Base-by-base conservation (phyloP, 1,140 invertebrate species). In the Chionoecetes opilio region DNA sequence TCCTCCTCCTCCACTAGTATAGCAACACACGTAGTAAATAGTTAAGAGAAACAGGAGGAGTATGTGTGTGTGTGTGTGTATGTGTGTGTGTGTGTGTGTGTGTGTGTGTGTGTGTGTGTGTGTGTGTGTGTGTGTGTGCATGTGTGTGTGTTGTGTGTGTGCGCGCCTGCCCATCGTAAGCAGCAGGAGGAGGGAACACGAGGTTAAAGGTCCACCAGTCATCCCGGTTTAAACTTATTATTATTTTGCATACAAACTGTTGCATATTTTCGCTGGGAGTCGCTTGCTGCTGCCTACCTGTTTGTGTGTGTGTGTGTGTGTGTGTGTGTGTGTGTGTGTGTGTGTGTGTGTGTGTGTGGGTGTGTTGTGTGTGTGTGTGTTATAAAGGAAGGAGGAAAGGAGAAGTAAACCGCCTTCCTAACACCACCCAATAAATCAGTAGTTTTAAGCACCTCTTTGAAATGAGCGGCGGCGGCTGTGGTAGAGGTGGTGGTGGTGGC, bases 381-480 rank as follows among this genome's bases (percentile, higher is more conserved):
- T 17, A 21, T 75, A 26, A n/a, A 75, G 26, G 21, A 75, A 75
- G 21, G 63, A 75, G 63, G 63, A 75, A n/a, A n/a, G 63, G n/a
- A n/a, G 63, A 75, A 75, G 63, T n/a, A 75, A 75, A 75, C 11
- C 21, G n/a, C 63, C 5, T n/a, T 1, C 21, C 26, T 6, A 75
- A 11, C 1, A 11, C 21, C 11, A 11, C 8, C 63, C 63, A 75
- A 26, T n/a, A 75, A 75, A 75, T 26, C 63, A 75, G 11, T n/a
- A 75, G 63, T 75, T 75, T 75, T 75, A 75, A 75, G 63, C 63
- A 75, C 63, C 63, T 75, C 21, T 75, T 75, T 75, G 63, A 75
- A 75, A 75, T 75, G n/a, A n/a, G 63, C 63, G 63, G 26, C n/a
- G 63, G 11, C n/a, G 11, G 63, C n/a, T 17, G 63, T 21, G 63